Base-by-base conservation (phyloP, 2,113 vertebrate species). In the Pedionomus torquatus region DNA sequence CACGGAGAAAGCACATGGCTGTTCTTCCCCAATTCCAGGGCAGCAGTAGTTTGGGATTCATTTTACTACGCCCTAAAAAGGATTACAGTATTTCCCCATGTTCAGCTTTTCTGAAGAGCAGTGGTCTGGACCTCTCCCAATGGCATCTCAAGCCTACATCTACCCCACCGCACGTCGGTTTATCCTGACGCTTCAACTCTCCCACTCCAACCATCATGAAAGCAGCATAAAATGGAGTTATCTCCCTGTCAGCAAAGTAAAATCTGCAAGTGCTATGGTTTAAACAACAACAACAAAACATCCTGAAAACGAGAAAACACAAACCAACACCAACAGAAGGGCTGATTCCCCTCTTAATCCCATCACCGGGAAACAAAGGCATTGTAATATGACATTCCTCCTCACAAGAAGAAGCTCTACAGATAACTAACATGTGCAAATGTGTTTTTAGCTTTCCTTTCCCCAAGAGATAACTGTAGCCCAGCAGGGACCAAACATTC, bases 1-100 rank as follows among this genome's bases (percentile, higher is more conserved):
- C 97, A 96, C 83, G 97, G 97, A 98, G 97, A 97, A 97, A 97
- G 96, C 65, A 68, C 52, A 9, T 39, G n/a, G 69, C 75, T 87
- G 35, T 11, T 79, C 58, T 24, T 75, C 72, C 60, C 60, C 26
- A 58, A 9, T 55, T 83, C 41, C 18, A 82, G 90, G 83, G 71
- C 65, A 66, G 90, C 55, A 89, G 92, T 41, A 75, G n/a, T 30
- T 48, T 82, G 58, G 88, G 83, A 13, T 82, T 72, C 7, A 7
- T 83, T 57, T 79, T 25, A 23, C 71, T 68, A 11, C 0, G 0
- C 81, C 81, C 92, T 79, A 49, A 25, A 72, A 90, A 54, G 80
- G 85, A 83, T 93, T 26, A 18, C 74, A 71, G 80, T 55, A 12
- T 60, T 89, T 80, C 64, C 83, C 7, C 2, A 30, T 7, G 79